Evolutionary conservation across 2,888 invertebrate species (phyloP), one percentile per base, ranked within the genome.

Genomic region (Aspidapion aeneum): DNA sequence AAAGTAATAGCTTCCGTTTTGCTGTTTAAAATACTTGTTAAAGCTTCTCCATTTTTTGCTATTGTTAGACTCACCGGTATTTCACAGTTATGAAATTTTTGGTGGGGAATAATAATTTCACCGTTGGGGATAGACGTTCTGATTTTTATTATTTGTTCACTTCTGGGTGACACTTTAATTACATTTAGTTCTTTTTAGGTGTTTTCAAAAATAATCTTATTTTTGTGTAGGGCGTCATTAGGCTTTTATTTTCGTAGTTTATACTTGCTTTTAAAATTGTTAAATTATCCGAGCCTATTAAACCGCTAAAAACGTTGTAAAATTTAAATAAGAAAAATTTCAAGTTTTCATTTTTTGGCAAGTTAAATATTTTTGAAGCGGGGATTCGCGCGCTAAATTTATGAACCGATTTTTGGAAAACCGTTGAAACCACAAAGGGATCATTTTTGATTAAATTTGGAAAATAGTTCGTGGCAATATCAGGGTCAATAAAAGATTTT

Each of bases 11-110:
- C 17, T 54, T 16, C 18, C 9, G 55, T 54, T 12, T 9, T 54
- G 17, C 17, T 54, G 17, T 54, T 54, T n/a, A n/a, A n/a, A n/a
- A n/a, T n/a, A n/a, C n/a, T n/a, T n/a, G n/a, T n/a, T n/a, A n/a
- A n/a, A n/a, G n/a, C n/a, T n/a, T n/a, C n/a, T n/a, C n/a, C n/a
- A n/a, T n/a, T n/a, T n/a, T n/a, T n/a, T 12, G 57, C 57, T 17
- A 57, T 20, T 7, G 57, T 57, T 19, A 57, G 7, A 21, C 7
- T 17, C 12, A 19, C 57, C 12, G 57, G 57, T 12, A 57, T 57
- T 57, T 57, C 57, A 57, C 57, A 57, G 19, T 57, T 21, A 57
- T 57, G 57, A 9, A 57, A 19, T 21, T 57, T 21, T 20, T 7
- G 17, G 19, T 57, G 17, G 5, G 57, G 57, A 12, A 57, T 21